These are phyloP conservation scores for Glossosoma conforme DNA, from an alignment of 1,140 invertebrate species.

Conservation along the genomic window DNA sequence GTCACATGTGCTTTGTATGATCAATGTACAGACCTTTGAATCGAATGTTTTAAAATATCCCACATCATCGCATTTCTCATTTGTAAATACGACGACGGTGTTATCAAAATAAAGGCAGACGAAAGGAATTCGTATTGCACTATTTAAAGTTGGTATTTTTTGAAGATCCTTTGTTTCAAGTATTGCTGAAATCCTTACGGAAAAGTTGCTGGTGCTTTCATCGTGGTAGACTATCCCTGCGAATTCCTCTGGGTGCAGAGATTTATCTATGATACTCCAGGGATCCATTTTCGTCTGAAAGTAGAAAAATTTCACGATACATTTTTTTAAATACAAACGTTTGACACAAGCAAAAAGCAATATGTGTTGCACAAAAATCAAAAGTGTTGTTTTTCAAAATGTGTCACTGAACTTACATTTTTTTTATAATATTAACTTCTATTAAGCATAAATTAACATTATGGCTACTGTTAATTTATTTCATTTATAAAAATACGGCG, in stretches of 20 bases:
- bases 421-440: no score
- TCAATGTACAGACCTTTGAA: slow-evolving; percentile 9
- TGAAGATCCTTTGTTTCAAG: slow-evolving; percentile 7
- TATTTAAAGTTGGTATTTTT: slow-evolving; percentile 8
- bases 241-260: slow-evolving; percentile 13
- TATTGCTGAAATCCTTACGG: slow-evolving; percentile 20
- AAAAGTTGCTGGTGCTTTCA: slow-evolving; percentile 23
- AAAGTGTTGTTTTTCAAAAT: no score
- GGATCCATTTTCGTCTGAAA: slow-evolving; percentile 14
- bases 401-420: no score
- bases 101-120: slow-evolving; percentile 25
- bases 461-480: no score
- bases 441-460: no score
- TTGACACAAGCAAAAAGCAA: no score
- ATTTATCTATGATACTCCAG: slow-evolving; percentile 25
- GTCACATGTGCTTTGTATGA: slow-evolving; percentile 9
- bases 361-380: no score
- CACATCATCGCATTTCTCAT: slow-evolving; percentile 16
- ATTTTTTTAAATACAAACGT: no score
- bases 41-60: slow-evolving; percentile 25
- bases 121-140: slow-evolving; percentile 12
- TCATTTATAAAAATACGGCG: no score
- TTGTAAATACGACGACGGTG: slow-evolving; percentile 11
- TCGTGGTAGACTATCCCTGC: slow-evolving; percentile 14
- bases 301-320: no score